Evolutionary conservation across 1,140 invertebrate species (phyloP).

Genomic region (Ephestia elutella): DNA sequence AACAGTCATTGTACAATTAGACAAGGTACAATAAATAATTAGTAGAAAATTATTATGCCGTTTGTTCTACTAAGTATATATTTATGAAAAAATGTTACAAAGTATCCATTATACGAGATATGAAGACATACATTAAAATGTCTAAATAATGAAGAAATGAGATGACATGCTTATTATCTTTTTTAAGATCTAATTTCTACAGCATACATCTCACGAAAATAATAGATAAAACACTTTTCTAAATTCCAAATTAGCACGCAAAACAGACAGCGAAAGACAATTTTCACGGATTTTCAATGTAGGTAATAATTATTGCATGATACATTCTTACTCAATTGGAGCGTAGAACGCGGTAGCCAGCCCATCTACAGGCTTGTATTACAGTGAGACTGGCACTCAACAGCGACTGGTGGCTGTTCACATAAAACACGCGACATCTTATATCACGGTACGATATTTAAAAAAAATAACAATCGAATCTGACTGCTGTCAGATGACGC

Average conservation of each 20-base stretch:
- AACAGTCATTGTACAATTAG: too few species aligned
- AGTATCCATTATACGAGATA: too few species aligned
- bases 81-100: too few species aligned
- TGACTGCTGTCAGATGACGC: background rate
- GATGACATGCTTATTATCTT: too few species aligned
- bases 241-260: constrained; percentile 22
- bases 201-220: too few species aligned
- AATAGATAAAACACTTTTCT: constrained; percentile 16
- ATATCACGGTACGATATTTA: constrained; percentile 26
- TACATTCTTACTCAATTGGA: constrained; percentile 65
- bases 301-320: constrained; percentile 43
- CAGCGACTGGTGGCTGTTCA: constrained; percentile 19
- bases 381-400: constrained; percentile 50
- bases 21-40: too few species aligned
- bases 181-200: too few species aligned
- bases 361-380: constrained; percentile 49
- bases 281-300: constrained; percentile 11
- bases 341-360: constrained; percentile 41
- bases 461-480: constrained; percentile 6
- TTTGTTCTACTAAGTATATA: too few species aligned
- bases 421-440: constrained; percentile 17
- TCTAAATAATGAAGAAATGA: too few species aligned
- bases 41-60: too few species aligned
- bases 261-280: constrained; percentile 1
- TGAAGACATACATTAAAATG: too few species aligned